phyloP scores from a whole-genome alignment of 2,888 invertebrate species.

The Ypsolopha sequella region DNA sequence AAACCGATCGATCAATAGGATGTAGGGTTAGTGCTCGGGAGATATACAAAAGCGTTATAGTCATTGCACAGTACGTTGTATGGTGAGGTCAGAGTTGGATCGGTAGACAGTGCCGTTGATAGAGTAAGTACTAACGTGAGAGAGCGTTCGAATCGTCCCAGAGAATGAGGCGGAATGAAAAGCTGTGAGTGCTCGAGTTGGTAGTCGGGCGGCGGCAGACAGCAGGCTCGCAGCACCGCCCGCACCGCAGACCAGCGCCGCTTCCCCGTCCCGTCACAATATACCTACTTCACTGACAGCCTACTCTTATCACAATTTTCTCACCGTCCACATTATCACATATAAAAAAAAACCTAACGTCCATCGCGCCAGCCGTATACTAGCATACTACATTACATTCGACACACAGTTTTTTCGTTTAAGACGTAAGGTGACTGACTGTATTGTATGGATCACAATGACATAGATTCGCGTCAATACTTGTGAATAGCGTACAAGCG shows the following conservation, averaged over 20 bases:
- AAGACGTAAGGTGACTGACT: too few relatives aligned
- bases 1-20: constrained; percentile 68
- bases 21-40: constrained; percentile 56
- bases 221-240: constrained; percentile 51
- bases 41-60: constrained; percentile 17
- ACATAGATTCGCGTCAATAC: too few relatives aligned
- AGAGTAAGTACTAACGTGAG: constrained; percentile 50
- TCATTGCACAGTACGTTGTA: constrained; percentile 27
- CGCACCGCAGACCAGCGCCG: constrained; percentile 40
- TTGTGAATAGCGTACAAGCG: too few relatives aligned
- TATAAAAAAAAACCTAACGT: too few relatives aligned
- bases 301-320: too few relatives aligned
- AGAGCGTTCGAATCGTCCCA: constrained; percentile 37
- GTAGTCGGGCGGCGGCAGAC: constrained; percentile 47
- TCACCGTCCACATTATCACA: too few relatives aligned
- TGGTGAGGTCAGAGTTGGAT: constrained; percentile 38
- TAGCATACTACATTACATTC: too few relatives aligned
- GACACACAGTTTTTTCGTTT: too few relatives aligned
- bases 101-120: constrained; percentile 14
- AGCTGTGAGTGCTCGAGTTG: constrained; percentile 24
- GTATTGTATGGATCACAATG: too few relatives aligned
- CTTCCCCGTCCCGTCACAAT: constrained; percentile 34
- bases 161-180: constrained; percentile 36
- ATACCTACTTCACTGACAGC: constrained; percentile 1
- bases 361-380: too few relatives aligned